Base-by-base conservation (phyloP, 2,113 vertebrate genomes). In the Vulpes lagopus region DNA sequence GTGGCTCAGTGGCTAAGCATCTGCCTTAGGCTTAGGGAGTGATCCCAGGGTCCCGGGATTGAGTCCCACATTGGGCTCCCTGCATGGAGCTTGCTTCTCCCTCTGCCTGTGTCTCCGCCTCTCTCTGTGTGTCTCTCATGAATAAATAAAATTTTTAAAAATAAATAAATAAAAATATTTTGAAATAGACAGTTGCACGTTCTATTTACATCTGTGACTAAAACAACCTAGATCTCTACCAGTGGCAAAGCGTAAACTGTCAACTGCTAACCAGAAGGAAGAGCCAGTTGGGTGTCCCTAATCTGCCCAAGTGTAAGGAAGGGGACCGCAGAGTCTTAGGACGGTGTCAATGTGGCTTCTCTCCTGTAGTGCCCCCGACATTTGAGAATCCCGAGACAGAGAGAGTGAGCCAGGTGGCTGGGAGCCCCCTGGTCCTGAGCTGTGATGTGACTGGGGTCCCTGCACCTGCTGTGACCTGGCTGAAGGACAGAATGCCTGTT, bases 401-500 rank as follows among this genome's bases (percentile, higher is more conserved):
- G 98, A 98, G 32, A 0, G 83, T 99, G 0, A 99, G 98, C 43
- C 98, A 99, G 20, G 98, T 98, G 1, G 20, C 99, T 14, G 99
- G 99, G 62, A 99, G 97, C 8, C 96, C 98, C 27, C 98, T 99
- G 0, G 76, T 99, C 49, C 99, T 99, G 94, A 98, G 98, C 74
- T 99, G 99, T 91, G 99, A 98, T 2, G 98, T 99, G 74, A 96
- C 98, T 0, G 99, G 99, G 0, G 97, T 99, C 84, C 99, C 99
- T 0, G 19, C 98, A 0, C 99, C 99, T 6, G 85, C 94, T 0
- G 98, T 99, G 96, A 99, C 98, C 57, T 99, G 99, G 99, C 98
- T 99, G 67, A 99, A 99, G 98, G 99, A 99, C 1, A 99, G 99
- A 92, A 97, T 73, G 55, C 98, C 97, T 0, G 98, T 99, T 38